phyloP scores from a whole-genome alignment of 2,797 vertebrate genomes.

The Parotocinclus haroldoi region DNA sequence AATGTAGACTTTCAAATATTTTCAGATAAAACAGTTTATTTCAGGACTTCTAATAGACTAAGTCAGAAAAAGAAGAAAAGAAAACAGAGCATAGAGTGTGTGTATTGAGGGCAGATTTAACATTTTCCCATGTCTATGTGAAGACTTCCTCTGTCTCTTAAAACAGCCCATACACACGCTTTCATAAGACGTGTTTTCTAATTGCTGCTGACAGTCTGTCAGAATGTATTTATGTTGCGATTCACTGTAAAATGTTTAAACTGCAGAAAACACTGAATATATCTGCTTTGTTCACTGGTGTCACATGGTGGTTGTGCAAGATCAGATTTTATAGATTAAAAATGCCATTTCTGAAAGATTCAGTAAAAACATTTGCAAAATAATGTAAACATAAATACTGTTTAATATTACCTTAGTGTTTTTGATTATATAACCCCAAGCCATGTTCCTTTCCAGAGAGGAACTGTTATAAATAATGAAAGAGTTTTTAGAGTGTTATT shows the following conservation, averaged over 20 bases:
- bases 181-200: not conserved
- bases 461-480: constrained; percentile 9
- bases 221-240: constrained; percentile 24
- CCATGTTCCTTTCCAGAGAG: not conserved
- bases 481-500: not conserved
- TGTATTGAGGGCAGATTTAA: not conserved
- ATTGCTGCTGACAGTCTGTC: constrained; percentile 41
- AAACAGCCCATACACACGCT: not conserved
- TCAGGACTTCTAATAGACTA: too few species aligned
- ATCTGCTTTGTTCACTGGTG: constrained; percentile 9
- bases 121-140: constrained; percentile 2
- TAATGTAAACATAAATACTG: too few species aligned
- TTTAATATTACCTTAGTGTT: not conserved
- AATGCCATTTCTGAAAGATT: not conserved
- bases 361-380: too few species aligned
- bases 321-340: not conserved
- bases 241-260: constrained; percentile 17
- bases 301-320: not conserved
- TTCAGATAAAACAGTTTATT: too few species aligned
- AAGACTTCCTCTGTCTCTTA: constrained; percentile 22
- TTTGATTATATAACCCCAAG: not conserved
- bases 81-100: constrained; percentile 5
- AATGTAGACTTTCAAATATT: too few species aligned
- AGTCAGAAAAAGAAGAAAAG: too few species aligned
- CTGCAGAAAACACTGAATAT: constrained; percentile 16